Percentiles rank a stretch among this genome's conserved stretches.
These are phyloP conservation scores for Craseonycteris thonglongyai DNA, from an alignment of 2,113 vertebrate species.

Conservation along the genomic window DNA sequence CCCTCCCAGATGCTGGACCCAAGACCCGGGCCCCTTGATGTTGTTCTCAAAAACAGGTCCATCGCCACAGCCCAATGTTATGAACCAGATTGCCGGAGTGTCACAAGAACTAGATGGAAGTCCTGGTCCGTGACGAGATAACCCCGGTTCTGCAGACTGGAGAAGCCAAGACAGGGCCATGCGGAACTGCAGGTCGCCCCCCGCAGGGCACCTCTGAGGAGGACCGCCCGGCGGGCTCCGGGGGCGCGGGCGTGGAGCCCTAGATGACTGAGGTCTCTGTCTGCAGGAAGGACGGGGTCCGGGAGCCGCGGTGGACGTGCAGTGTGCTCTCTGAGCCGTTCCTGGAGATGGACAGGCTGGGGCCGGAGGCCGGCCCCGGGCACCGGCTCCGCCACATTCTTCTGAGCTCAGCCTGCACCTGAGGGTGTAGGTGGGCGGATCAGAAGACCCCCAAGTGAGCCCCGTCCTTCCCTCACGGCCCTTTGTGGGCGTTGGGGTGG, in stretches of 20 bases:
- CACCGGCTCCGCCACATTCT: constrained; percentile 86
- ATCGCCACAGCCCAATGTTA: not conserved
- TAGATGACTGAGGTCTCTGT: constrained; percentile 90
- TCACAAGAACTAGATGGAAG: not conserved
- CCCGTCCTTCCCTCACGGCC: no score
- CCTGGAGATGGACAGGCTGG: constrained; percentile 78
- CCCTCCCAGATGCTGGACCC: not conserved
- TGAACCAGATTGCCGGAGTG: not conserved
- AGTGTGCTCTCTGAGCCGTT: constrained; percentile 82
- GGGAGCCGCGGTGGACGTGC: constrained; percentile 79
- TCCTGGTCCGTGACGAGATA: accelerated
- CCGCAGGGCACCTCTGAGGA: no score
- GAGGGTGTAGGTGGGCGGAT: not conserved
- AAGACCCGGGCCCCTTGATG: not conserved
- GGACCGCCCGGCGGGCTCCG: not conserved
- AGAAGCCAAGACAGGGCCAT: not conserved
- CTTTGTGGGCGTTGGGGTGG: no score
- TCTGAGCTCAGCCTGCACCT: constrained; percentile 93
- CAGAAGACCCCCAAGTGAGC: not conserved
- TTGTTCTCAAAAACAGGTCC: not conserved
- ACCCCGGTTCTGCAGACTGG: accelerated
- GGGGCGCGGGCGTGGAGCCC: not conserved
- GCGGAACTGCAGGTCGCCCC: no score
- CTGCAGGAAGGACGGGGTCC: constrained; percentile 90
- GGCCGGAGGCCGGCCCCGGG: constrained; percentile 76